Conservation (phyloP, 2,888 invertebrate species). For the Spodoptera littoralis region DNA sequence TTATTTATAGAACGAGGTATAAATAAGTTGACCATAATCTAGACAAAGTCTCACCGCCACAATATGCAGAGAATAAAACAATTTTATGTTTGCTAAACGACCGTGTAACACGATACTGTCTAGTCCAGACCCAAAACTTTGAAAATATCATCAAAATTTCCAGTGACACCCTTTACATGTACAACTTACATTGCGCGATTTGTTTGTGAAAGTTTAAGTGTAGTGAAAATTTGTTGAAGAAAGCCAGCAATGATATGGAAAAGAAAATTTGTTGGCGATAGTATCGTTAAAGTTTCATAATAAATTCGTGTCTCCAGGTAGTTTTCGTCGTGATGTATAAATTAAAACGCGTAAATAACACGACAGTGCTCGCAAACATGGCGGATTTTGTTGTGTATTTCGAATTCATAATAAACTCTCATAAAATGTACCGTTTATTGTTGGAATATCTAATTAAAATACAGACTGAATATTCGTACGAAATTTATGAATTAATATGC, state of each 20-base stretch:
- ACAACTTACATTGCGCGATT: slow-evolving; percentile 16
- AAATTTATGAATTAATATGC: slow-evolving; percentile 1
- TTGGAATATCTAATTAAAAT: slow-evolving; percentile 3
- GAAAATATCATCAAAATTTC: not conserved
- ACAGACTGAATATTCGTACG: not conserved
- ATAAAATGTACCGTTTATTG: slow-evolving; percentile 15
- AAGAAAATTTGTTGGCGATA: not conserved
- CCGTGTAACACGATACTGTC: slow-evolving; percentile 46
- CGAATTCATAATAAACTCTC: slow-evolving; percentile 34
- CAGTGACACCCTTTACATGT: not conserved
- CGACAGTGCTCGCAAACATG: slow-evolving; percentile 33
- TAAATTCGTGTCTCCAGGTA: slow-evolving; percentile 39
- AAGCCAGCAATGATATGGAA: slow-evolving; percentile 5
- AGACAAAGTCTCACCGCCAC: slow-evolving; percentile 12
- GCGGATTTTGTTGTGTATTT: slow-evolving; percentile 36
- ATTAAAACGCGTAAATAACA: slow-evolving; percentile 52
- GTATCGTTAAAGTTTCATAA: slow-evolving; percentile 16
- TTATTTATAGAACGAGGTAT: slow-evolving; percentile 9
- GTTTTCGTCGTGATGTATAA: slow-evolving; percentile 37
- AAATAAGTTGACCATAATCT: slow-evolving; percentile 12
- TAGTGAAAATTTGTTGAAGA: not conserved
- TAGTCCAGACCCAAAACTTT: slow-evolving; percentile 20
- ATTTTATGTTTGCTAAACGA: slow-evolving; percentile 44
- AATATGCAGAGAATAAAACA: slow-evolving; percentile 42
- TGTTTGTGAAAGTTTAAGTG: not conserved